Evolutionary conservation across 2,888 invertebrate genomes (phyloP).

Genomic region (Fabriciana adippe): DNA sequence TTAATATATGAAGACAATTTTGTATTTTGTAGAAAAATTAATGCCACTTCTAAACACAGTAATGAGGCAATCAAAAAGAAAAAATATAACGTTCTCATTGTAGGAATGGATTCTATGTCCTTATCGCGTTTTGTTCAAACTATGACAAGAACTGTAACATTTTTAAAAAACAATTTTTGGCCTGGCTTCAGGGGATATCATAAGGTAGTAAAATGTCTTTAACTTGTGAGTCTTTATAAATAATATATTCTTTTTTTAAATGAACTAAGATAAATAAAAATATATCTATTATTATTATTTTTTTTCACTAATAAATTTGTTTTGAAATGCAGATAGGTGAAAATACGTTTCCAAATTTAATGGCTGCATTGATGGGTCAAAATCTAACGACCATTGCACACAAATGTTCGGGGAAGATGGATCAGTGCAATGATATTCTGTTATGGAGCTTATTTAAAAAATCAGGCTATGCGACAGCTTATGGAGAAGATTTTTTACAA

Average conservation of each 20-base stretch:
- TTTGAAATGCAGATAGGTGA: slow-evolving; percentile 85
- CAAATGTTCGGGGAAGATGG: slow-evolving; percentile 74
- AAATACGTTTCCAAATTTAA: slow-evolving; percentile 95
- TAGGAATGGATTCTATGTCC: slow-evolving; percentile 94
- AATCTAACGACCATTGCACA: slow-evolving; percentile 77
- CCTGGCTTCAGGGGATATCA: slow-evolving; percentile 88
- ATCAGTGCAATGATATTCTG: slow-evolving; percentile 87
- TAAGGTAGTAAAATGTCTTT: slow-evolving; percentile 65
- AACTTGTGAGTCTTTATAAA: not conserved
- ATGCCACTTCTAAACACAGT: slow-evolving; percentile 43
- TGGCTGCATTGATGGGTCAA: slow-evolving; percentile 90
- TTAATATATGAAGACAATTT: slow-evolving; percentile 68
- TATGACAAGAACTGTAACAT: slow-evolving; percentile 87
- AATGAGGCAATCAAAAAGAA: slow-evolving; percentile 28
- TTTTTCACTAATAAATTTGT: not conserved
- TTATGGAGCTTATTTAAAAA: slow-evolving; percentile 89
- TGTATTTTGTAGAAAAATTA: slow-evolving; percentile 73
- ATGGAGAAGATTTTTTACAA: slow-evolving; percentile 88
- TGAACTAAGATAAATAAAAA: not conserved
- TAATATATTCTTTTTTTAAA: not conserved
- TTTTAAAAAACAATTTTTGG: slow-evolving; percentile 86
- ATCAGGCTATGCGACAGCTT: slow-evolving; percentile 89
- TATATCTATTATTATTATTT: not conserved
- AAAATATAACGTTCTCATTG: slow-evolving; percentile 84
- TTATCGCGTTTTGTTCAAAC: slow-evolving; percentile 88